phyloP scores from a whole-genome alignment of 2,113 vertebrate genomes.

The Conger conger region DNA sequence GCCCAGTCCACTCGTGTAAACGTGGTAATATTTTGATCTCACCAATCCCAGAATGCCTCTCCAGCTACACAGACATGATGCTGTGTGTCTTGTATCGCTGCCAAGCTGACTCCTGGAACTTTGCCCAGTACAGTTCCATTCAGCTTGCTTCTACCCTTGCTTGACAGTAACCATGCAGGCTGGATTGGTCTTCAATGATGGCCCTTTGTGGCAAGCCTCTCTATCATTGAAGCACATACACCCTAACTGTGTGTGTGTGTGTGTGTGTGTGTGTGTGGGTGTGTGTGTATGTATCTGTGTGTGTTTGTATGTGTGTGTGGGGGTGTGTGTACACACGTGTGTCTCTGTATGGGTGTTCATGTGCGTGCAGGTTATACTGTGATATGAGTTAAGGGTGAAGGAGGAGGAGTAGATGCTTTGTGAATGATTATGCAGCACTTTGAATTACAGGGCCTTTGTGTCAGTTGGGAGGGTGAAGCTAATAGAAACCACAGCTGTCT shows the following conservation, averaged over 20 bases:
- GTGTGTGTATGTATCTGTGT: conserved; percentile 32
- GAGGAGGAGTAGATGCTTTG: not conserved
- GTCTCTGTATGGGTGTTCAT: conserved; percentile 30
- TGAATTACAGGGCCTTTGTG: not conserved
- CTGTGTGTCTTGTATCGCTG: conserved; percentile 16
- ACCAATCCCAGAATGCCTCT: conserved; percentile 7
- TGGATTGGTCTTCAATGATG: conserved; percentile 2
- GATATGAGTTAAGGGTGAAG: not conserved
- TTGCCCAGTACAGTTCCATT: conserved; percentile 31
- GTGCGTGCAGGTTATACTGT: conserved; percentile 6
- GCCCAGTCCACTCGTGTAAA: conserved; percentile 45
- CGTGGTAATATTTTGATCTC: conserved; percentile 53
- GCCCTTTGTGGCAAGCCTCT: conserved; percentile 1
- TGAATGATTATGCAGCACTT: not conserved
- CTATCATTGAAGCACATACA: conserved; percentile 18
- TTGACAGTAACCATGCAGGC: conserved; percentile 11
- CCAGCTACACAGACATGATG: not conserved
- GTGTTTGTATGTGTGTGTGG: conserved; percentile 29
- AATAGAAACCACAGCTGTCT: conserved; percentile 53
- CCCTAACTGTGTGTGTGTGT: not conserved
- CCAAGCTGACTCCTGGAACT: conserved; percentile 8
- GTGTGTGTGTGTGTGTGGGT: not conserved
- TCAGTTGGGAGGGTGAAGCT: conserved; percentile 20
- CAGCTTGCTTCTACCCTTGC: conserved; percentile 22
- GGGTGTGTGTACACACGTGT: conserved; percentile 40